Conservation (phyloP, 2,797 vertebrate species). For the Chelon labrosus region DNA sequence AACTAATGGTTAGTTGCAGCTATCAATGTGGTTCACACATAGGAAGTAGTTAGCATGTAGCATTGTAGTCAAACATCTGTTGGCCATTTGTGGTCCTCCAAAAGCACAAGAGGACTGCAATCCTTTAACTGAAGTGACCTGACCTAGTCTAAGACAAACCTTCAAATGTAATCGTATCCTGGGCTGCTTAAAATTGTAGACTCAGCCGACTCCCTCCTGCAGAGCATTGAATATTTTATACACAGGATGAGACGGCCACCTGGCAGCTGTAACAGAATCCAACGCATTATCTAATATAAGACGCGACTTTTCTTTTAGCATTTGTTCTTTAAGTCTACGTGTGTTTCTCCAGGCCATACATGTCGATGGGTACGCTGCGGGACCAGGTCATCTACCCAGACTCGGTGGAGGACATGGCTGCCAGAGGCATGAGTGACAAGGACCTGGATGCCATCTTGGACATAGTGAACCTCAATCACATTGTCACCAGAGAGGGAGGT, state of each 20-base stretch:
- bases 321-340: constrained; percentile 31
- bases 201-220: constrained; percentile 49
- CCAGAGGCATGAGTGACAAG: constrained; percentile 89
- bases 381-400: constrained; percentile 99
- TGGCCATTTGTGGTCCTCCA: not conserved
- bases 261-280: constrained; percentile 58
- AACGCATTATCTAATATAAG: not conserved
- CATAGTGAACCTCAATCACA: constrained; percentile 95
- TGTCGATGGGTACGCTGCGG: constrained; percentile 95
- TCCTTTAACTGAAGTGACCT: not conserved
- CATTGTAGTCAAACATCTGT: not conserved
- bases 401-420: constrained; percentile 93
- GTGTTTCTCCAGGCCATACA: constrained; percentile 90
- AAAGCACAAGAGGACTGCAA: no score
- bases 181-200: not conserved
- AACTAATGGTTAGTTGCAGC: no score
- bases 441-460: constrained; percentile 94
- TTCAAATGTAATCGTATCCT: constrained; percentile 36
- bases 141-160: not conserved
- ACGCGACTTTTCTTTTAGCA: not conserved
- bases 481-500: constrained; percentile 98
- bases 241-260: constrained; percentile 45
- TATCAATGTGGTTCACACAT: no score
- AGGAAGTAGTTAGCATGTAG: no score
- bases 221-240: constrained; percentile 82